These are phyloP conservation scores for Hippopotamus amphibius DNA, from an alignment of 2,113 vertebrate genomes.

Conservation along the genomic window DNA sequence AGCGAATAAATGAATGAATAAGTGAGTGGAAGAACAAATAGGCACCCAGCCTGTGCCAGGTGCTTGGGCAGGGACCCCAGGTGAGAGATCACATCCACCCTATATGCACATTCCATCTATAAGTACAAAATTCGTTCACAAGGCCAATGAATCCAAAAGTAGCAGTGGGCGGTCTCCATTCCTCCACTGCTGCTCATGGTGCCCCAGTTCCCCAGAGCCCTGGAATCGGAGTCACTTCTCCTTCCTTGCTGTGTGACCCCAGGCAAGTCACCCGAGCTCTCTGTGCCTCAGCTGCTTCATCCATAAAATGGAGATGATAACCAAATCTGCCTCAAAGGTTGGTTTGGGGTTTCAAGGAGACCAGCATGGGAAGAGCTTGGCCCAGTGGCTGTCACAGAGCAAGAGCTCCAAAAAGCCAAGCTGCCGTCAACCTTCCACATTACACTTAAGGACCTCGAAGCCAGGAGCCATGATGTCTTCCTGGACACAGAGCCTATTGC, in stretches of 20 bases:
- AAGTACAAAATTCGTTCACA: background rate
- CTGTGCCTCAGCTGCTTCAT: background rate
- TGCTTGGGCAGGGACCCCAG: background rate
- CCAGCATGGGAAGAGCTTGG: background rate
- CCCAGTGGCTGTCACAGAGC: background rate
- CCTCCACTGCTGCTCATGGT: background rate
- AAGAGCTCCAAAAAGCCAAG: background rate
- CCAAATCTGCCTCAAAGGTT: background rate
- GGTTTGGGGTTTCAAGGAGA: background rate
- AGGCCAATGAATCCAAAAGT: background rate
- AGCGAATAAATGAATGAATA: background rate
- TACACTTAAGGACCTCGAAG: background rate
- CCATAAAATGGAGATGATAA: background rate
- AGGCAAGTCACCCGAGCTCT: background rate
- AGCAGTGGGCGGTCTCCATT: background rate
- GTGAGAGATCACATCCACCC: background rate
- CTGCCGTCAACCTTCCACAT: fast-evolving
- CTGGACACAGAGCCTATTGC: background rate
- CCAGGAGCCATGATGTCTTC: background rate
- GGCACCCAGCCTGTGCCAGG: background rate
- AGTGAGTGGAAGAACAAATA: background rate
- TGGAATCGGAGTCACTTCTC: background rate
- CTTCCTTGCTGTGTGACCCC: background rate
- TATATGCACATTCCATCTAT: background rate
- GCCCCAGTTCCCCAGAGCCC: background rate